Evolutionary conservation across 2,797 vertebrate genomes (phyloP).

Genomic region (Triplophysa bombifrons): DNA sequence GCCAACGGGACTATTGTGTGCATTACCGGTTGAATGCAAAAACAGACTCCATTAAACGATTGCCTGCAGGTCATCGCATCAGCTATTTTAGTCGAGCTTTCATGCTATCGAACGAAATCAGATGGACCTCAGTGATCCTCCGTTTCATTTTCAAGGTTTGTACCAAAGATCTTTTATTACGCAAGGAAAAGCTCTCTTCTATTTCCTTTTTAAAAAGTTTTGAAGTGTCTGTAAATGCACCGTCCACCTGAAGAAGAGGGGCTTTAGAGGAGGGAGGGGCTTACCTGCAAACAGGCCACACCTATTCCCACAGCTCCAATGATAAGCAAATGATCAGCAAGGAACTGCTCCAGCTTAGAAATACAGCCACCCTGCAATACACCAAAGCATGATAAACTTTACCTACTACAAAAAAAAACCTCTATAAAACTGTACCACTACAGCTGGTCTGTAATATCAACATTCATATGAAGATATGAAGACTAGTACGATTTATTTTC

Average conservation of each 20-base stretch:
- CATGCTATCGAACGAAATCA: conserved; percentile 40
- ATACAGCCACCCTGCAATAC: conserved; percentile 83
- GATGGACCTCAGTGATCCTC: conserved; percentile 20
- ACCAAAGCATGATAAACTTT: conserved; percentile 16
- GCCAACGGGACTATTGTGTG: conserved; percentile 14
- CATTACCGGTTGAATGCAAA: conserved; percentile 51
- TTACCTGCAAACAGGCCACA: conserved; percentile 87
- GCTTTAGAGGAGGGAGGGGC: conserved; percentile 19
- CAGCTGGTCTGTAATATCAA: not conserved
- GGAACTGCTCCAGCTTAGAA: conserved; percentile 83
- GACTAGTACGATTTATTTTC: not conserved
- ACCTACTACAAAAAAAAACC: too few relatives aligned
- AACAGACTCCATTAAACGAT: conserved; percentile 56
- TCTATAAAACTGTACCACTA: not conserved
- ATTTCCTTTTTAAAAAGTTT: too few relatives aligned
- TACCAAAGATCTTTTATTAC: too few relatives aligned
- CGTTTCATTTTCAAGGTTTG: conserved; percentile 13
- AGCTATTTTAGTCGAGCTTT: conserved; percentile 50
- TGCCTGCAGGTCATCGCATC: conserved; percentile 46
- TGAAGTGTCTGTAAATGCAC: not conserved
- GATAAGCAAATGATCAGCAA: conserved; percentile 84
- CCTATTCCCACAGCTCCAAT: conserved; percentile 86
- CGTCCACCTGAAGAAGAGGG: not conserved
- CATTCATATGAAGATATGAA: not conserved
- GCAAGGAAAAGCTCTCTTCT: not conserved